A percentile compares a stretch with the other conserved stretches of the same genome.
Conservation (phyloP, 2,888 invertebrate genomes). For the Argyresthia albistria region DNA sequence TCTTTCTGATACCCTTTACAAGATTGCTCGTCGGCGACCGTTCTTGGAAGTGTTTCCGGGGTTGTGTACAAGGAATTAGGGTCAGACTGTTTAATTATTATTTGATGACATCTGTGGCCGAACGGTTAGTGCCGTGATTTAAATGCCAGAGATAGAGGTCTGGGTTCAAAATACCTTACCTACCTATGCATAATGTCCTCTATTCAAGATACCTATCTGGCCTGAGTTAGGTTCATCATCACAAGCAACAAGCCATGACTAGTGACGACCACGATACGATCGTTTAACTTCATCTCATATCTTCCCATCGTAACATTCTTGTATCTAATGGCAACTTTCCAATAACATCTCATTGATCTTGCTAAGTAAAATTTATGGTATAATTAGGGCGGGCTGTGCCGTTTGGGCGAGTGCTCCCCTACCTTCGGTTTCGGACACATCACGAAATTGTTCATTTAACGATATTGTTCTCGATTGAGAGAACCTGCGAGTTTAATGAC, state of each 20-base stretch:
- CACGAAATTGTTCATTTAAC: neutral
- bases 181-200: too few species aligned
- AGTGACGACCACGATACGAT: too few species aligned
- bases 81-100: too few species aligned
- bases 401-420: neutral
- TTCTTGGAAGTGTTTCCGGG: neutral
- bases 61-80: neutral
- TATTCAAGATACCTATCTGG: too few species aligned
- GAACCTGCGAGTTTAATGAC: neutral
- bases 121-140: too few species aligned
- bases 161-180: too few species aligned
- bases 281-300: too few species aligned
- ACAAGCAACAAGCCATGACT: too few species aligned
- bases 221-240: too few species aligned
- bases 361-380: slow-evolving; percentile 68
- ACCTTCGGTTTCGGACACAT: neutral
- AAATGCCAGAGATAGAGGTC: too few species aligned
- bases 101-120: too few species aligned
- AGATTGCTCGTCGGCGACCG: neutral
- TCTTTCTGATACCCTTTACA: slow-evolving; percentile 55
- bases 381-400: slow-evolving; percentile 52
- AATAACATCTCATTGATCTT: slow-evolving; percentile 64
- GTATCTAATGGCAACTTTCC: slow-evolving; percentile 17
- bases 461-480: neutral
- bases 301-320: neutral